A percentile compares a stretch with the other conserved stretches of the same genome.
Evolutionary conservation across 2,888 invertebrate genomes (phyloP).

Genomic region (Pollenia amentaria): DNA sequence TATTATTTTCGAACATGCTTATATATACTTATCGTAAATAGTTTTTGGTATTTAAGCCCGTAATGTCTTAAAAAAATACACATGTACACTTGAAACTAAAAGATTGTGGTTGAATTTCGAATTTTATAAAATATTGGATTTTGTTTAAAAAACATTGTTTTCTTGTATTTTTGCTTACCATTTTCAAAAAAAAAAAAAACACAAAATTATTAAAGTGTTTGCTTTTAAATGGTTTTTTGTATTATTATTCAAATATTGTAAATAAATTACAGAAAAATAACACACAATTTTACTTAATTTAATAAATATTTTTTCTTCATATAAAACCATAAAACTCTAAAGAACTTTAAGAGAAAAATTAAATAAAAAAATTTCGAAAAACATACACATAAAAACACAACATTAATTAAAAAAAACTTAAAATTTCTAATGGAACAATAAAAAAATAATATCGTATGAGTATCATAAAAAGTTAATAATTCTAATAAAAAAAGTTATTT

Average conservation of each 20-base stretch:
- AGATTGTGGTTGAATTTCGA: no score
- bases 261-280: conserved; percentile 62
- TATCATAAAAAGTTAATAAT: conserved; percentile 71
- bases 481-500: conserved; percentile 62
- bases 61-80: no score
- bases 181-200: background rate
- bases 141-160: no score
- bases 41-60: no score
- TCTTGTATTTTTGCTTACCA: no score
- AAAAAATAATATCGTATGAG: conserved; percentile 67
- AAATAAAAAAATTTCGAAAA: conserved; percentile 21
- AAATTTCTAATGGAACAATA: conserved; percentile 52
- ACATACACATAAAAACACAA: conserved; percentile 52
- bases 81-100: no score
- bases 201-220: background rate
- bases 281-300: conserved; percentile 39
- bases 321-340: conserved; percentile 51
- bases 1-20: no score
- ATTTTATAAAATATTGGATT: no score
- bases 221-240: conserved; percentile 4
- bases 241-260: conserved; percentile 50
- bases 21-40: no score
- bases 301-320: conserved; percentile 19
- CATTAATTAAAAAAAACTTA: conserved; percentile 33
- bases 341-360: conserved; percentile 57